These are phyloP conservation scores for Micronisus gabar DNA, from an alignment of 2,113 vertebrate species.

Conservation along the genomic window DNA sequence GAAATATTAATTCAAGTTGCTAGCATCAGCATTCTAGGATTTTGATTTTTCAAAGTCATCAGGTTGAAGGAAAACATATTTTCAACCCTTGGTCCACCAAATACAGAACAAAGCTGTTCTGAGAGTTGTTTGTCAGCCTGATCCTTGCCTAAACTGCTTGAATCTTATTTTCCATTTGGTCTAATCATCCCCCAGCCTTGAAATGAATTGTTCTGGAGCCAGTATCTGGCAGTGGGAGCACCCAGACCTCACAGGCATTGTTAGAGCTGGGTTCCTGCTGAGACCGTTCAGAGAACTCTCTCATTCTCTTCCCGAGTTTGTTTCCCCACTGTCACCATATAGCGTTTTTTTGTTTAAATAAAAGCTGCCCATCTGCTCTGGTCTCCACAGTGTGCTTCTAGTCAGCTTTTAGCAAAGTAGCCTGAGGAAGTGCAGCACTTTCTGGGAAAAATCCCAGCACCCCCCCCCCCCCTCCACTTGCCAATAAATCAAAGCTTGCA, in stretches of 20 bases:
- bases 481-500: not conserved
- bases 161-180: slow-evolving; percentile 28
- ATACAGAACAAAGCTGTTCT: not conserved
- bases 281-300: not conserved
- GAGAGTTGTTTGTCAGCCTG: not conserved
- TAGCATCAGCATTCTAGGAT: slow-evolving; percentile 18
- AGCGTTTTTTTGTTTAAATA: not conserved
- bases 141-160: not conserved
- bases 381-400: not conserved
- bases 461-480: not conserved
- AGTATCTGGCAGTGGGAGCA: slow-evolving; percentile 11
- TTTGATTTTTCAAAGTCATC: slow-evolving; percentile 6
- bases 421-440: not conserved
- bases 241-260: not conserved
- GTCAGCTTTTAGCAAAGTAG: slow-evolving; percentile 4
- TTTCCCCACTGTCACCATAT: not conserved
- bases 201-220: slow-evolving; percentile 14
- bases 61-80: not conserved
- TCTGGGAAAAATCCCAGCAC: not conserved
- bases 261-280: not conserved
- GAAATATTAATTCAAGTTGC: slow-evolving; percentile 1
- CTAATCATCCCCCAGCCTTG: slow-evolving; percentile 6
- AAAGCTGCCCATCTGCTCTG: slow-evolving; percentile 14
- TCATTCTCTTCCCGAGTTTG: not conserved
- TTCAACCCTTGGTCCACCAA: not conserved